Evolutionary conservation across 2,797 vertebrate genomes (phyloP).

Genomic region (Takifugu ocellatus): DNA sequence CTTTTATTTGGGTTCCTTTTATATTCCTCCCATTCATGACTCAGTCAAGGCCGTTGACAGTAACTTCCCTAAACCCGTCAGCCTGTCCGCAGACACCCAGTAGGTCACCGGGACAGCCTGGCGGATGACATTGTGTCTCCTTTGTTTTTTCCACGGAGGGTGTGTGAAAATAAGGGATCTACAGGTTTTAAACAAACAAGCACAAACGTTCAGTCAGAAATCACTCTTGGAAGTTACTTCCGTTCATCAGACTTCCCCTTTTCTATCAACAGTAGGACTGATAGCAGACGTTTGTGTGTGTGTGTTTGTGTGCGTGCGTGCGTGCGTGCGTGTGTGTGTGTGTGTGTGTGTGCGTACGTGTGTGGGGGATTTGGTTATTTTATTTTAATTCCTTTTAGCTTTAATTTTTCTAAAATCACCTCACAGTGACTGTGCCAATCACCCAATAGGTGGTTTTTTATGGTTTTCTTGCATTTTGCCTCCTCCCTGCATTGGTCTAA

Average conservation of each 20-base stretch:
- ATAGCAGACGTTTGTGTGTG: constrained; percentile 43
- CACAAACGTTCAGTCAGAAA: constrained; percentile 50
- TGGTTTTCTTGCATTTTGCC: constrained; percentile 3
- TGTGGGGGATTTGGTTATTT: no score
- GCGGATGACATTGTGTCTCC: background rate
- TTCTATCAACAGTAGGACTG: constrained; percentile 60
- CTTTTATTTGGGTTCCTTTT: constrained; percentile 41
- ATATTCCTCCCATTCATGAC: constrained; percentile 33
- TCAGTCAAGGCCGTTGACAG: constrained; percentile 52
- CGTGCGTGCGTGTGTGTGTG: constrained; percentile 7
- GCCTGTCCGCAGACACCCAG: constrained; percentile 33
- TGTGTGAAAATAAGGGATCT: constrained; percentile 18
- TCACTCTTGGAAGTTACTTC: constrained; percentile 35
- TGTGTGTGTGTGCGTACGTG: background rate
- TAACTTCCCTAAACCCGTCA: constrained; percentile 64
- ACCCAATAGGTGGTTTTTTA: no score
- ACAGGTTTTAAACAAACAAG: constrained; percentile 51
- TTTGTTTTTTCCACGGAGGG: background rate
- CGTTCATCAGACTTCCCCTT: constrained; percentile 62
- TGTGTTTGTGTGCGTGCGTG: background rate
- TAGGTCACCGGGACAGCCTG: constrained; percentile 14
- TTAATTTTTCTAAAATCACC: no score
- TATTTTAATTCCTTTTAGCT: no score
- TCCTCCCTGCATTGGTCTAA: background rate
- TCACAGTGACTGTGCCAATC: no score